Conservation (phyloP, 1,140 invertebrate species). For the Penaeus chinensis region DNA sequence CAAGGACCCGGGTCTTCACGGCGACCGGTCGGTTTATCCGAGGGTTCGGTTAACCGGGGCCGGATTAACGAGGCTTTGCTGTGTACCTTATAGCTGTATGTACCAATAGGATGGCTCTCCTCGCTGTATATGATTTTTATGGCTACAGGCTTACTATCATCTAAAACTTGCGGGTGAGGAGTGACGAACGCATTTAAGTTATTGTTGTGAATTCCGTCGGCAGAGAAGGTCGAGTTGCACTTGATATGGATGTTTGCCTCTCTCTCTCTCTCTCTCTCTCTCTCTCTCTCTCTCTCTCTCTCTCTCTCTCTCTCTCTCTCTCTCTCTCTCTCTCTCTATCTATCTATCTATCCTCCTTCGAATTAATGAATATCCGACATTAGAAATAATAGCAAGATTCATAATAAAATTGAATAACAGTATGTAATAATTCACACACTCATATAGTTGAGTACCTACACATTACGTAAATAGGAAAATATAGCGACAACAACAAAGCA, state of each 20-base stretch:
- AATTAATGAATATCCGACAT: no score
- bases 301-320: neutral
- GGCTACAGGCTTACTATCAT: conserved; percentile 36
- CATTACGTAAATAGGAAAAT: no score
- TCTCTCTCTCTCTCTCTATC: neutral
- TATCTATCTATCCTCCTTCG: no score
- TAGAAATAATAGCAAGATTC: no score
- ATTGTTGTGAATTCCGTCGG: conserved; percentile 50
- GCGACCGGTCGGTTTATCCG: no score
- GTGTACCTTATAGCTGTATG: conserved; percentile 51
- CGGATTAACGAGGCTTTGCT: conserved; percentile 33
- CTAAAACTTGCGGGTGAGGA: conserved; percentile 16
- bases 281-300: neutral
- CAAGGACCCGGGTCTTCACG: no score
- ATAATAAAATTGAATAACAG: no score
- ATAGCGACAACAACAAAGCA: no score
- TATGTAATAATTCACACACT: no score
- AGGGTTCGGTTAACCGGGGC: conserved; percentile 25
- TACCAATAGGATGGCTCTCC: conserved; percentile 44
- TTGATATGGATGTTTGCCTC: neutral
- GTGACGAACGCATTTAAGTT: conserved; percentile 53
- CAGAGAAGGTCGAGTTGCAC: neutral
- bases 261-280: neutral
- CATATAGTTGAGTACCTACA: no score
- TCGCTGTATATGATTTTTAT: conserved; percentile 52